Conservation (phyloP, 2,797 vertebrate species). For the Lacerta agilis region DNA sequence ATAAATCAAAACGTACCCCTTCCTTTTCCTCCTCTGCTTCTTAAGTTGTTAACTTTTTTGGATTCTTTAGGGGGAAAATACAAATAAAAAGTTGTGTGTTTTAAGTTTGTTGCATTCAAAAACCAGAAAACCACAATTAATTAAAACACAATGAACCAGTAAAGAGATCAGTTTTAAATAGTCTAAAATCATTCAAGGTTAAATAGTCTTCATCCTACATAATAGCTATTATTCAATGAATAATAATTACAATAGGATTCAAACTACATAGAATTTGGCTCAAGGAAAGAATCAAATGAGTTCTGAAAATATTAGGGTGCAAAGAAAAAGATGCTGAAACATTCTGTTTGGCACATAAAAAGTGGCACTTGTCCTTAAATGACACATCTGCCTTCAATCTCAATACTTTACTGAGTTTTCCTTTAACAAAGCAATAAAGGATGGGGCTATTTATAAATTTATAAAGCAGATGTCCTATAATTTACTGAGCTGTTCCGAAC, state of each 20-base stretch:
- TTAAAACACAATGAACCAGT: background rate
- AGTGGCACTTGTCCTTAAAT: accelerated
- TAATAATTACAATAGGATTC: background rate
- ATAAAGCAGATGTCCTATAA: background rate
- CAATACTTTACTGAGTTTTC: background rate
- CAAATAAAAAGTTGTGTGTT: background rate
- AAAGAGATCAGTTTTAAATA: too few relatives aligned
- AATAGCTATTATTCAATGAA: background rate
- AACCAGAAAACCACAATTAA: background rate
- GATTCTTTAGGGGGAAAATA: slow-evolving; percentile 15
- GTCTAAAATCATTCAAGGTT: background rate
- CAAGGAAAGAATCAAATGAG: background rate
- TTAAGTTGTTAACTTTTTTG: background rate
- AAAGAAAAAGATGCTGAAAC: background rate
- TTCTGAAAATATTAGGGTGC: background rate
- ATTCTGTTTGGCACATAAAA: background rate
- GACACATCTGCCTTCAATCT: background rate
- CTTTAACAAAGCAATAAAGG: background rate
- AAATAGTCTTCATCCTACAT: background rate
- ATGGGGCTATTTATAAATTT: slow-evolving; percentile 7
- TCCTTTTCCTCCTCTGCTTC: background rate
- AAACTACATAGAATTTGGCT: background rate
- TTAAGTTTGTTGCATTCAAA: background rate
- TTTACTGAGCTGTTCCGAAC: accelerated
- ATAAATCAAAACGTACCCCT: slow-evolving; percentile 3